Base-by-base conservation (phyloP, 2,797 vertebrate genomes). In the Distichodus sexfasciatus region DNA sequence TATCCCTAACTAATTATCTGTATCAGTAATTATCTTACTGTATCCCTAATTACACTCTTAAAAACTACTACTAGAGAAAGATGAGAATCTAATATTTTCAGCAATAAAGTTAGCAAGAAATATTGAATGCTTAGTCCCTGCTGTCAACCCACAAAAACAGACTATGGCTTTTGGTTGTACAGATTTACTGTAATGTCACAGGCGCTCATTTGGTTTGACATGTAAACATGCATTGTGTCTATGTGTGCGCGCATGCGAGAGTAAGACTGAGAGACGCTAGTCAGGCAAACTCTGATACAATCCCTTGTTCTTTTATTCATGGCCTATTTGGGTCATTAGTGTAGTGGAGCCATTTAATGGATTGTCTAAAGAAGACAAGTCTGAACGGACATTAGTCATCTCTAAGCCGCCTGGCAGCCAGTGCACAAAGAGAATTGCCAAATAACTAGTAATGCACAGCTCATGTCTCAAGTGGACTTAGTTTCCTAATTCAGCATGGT, bases 261-360 rank as follows among this genome's bases (percentile, higher is more conserved):
- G 19, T 35, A 41, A 50, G 23, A 51, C 38, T 46, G 40, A 60
- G 7, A 58, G 7, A 60, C n/a, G 57, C 41, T 47, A 51, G 62
- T 72, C 66, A 80, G 69, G 19, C 33, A 73, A 50, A 38, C 46
- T 31, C 48, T 68, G 61, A 76, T 54, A 64, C 21, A 54, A 29
- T 28, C 65, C 15, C 47, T 26, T 55, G 54, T 57, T 69, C 35
- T 72, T 55, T 81, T 74, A 77, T 77, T 83, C 59, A 82, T 79
- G 57, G 75, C 63, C 54, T 66, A 38, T 71, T 74, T 58, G 36
- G 29, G 17, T 28, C 46, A 67, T 79, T 79, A 78, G 75, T 66
- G 65, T 69, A 76, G 36, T 41, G 10, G 17, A 10, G 28, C 0
- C 0, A 33, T 77, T 66, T 77, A 75, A 68, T 59, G 62, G 17